Base-by-base conservation (phyloP, 2,888 invertebrate genomes). In the Marasmarcha lunaedactyla region DNA sequence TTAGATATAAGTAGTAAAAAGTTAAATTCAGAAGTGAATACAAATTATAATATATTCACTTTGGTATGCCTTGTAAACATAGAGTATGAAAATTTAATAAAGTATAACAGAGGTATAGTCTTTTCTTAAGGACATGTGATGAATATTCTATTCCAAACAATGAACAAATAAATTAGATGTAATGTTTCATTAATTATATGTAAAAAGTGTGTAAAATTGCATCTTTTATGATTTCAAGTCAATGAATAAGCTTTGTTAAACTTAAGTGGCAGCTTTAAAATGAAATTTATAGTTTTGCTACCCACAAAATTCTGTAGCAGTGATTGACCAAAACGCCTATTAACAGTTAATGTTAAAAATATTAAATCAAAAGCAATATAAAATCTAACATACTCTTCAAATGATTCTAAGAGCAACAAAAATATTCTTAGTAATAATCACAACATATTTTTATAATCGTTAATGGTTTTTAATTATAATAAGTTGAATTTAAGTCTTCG, bases 91-190 rank as follows among this genome's bases (percentile, higher is more conserved):
- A 5, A 20, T 20, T 57, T 49, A 58, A 43, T 54, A 57, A 49
- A 52, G 54, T 7, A 30, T 10, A 13, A 44, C 37, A 50, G 54
- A 61, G 60, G 63, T 63, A 59, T 63, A 63, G 61, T 60, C 58
- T 64, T 62, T n/a, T 65, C 53, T 33, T 42, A 34, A 34, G 34
- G 51, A 50, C 61, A 63, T 56, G 40, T 36, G 61, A 59, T 71
- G 71, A 73, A 71, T 63, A 63, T 59, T 62, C 68, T 60, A 72
- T 73, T 72, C 73, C 72, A 71, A 70, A 71, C 62, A 61, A 63
- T 65, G 74, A 77, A 73, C 74, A 77, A 76, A 73, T 61, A 53
- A 54, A 58, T 52, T 57, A 56, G 34, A 14, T 36, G 39, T 45
- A 41, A 38, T 35, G 48, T 59, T 59, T 48, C 51, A 49, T 46